Percentiles rank a stretch among this genome's conserved stretches.
These are phyloP conservation scores for Lichenostomus cassidix DNA, from an alignment of 2,113 vertebrate species.

Conservation along the genomic window DNA sequence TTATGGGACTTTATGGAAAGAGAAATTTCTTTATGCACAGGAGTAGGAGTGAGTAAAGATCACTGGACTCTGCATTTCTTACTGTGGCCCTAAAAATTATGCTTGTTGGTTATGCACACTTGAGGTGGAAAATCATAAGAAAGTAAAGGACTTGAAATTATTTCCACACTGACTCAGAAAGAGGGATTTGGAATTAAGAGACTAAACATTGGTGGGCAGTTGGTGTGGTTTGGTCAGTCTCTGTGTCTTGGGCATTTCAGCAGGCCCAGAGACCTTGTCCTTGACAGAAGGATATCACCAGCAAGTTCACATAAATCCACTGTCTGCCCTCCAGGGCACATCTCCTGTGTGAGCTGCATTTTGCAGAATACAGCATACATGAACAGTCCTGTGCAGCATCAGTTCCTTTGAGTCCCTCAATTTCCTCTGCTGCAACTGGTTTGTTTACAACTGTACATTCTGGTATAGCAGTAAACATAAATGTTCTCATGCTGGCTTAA, in stretches of 20 bases:
- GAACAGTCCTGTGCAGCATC: not conserved
- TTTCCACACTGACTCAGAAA: not conserved
- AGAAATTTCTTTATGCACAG: slow-evolving; percentile 1
- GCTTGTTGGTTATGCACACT: not conserved
- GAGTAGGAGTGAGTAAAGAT: not conserved
- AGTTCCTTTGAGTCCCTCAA: not conserved
- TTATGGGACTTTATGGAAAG: slow-evolving; percentile 13
- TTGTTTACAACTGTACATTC: not conserved
- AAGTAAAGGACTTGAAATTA: not conserved
- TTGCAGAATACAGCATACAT: not conserved
- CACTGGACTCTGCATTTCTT: slow-evolving; percentile 2
- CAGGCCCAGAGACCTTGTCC: not conserved
- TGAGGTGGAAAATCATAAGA: not conserved
- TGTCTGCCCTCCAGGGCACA: not conserved
- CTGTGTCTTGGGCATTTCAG: fast-evolving
- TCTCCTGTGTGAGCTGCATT: fast-evolving
- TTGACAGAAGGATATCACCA: not conserved
- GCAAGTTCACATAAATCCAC: not conserved
- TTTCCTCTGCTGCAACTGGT: not conserved
- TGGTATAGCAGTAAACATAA: not conserved
- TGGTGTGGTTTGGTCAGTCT: not conserved
- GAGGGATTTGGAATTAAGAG: not conserved
- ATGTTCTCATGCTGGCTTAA: not conserved
- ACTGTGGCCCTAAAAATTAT: slow-evolving; percentile 20
- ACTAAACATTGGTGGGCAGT: not conserved